Base-by-base conservation (phyloP, 2,888 invertebrate genomes). In the Nephrocerus scutellatus region DNA sequence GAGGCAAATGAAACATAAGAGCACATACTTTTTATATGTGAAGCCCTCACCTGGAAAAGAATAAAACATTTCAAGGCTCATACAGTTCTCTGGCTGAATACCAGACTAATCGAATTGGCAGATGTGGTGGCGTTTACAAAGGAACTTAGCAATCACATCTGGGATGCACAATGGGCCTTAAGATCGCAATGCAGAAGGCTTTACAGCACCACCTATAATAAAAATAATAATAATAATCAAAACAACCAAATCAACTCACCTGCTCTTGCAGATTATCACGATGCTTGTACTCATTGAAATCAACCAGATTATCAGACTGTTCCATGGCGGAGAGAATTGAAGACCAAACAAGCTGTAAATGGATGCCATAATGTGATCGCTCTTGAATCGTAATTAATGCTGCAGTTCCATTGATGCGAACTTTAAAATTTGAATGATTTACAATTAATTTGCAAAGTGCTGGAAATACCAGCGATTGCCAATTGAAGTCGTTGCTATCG, bases 231-330 rank as follows among this genome's bases (percentile, higher is more conserved):
- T n/a, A 7, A 22, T 23, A 6, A 13, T 4, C 7, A n/a, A n/a
- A n/a, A 20, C 18, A n/a, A 10, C 25, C 7, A 9, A 19, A n/a
- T 9, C 4, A 22, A 30, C n/a, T 19, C 6, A 82, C 82, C 72
- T 91, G 89, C 62, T 90, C 86, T 43, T 84, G 77, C n/a, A 92
- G 74, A 57, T 80, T 80, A 59, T 90, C 88, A 44, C 83, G 78
- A 66, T 92, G 91, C 55, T 82, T 81, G 59, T 85, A 89, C 63
- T 92, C 91, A 16, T 79, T 79, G 51, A 81, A 87, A 62, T 87
- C 88, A 23, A 82, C 81, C 32, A 88, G 76, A 57, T 84, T 77
- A 40, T 82, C 79, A 0, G 87, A 80, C 51, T 80, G 82, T 49
- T 85, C 84, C 57, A 91, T 74, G 4, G 85, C 87, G 13, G 74